A percentile compares a stretch with the other conserved stretches of the same genome.
Evolutionary conservation across 2,797 vertebrate genomes (phyloP).

Genomic region (Balearica regulorum): DNA sequence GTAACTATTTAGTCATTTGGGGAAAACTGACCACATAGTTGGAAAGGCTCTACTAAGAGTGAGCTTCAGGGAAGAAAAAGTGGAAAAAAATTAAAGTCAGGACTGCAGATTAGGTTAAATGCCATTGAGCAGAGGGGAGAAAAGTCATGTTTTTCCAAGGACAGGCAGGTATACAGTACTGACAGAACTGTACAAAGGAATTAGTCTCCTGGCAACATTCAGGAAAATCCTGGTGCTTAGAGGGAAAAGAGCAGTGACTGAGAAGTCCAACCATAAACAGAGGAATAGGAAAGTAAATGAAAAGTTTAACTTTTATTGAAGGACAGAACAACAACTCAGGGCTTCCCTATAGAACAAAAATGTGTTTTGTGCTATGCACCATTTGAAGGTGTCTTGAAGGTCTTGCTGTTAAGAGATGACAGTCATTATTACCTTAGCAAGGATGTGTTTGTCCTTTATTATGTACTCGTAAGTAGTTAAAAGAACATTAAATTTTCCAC

Average conservation of each 20-base stretch:
- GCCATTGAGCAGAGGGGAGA: neutral
- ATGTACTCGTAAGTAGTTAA: conserved; percentile 98
- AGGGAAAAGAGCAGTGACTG: neutral
- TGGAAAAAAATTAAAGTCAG: neutral
- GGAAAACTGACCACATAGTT: neutral
- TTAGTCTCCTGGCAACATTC: neutral
- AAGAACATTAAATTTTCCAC: conserved; percentile 96
- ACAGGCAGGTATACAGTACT: neutral
- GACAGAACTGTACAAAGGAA: conserved; percentile 20
- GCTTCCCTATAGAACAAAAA: neutral
- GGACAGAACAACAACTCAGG: neutral
- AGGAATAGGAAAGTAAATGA: neutral
- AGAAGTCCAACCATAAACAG: neutral
- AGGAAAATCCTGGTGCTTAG: neutral
- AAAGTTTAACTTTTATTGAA: neutral
- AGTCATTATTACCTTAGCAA: conserved; percentile 87
- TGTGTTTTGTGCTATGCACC: neutral
- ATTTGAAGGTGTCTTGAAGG: neutral
- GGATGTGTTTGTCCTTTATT: conserved; percentile 98
- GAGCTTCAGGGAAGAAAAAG: neutral
- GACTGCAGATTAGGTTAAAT: neutral
- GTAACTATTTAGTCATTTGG: neutral
- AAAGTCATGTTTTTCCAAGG: neutral
- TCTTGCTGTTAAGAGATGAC: neutral
- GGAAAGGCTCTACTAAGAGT: neutral